Evolutionary conservation across 2,113 vertebrate genomes (phyloP), one percentile per base, ranked within the genome.

Genomic region (Phaethon lepturus): DNA sequence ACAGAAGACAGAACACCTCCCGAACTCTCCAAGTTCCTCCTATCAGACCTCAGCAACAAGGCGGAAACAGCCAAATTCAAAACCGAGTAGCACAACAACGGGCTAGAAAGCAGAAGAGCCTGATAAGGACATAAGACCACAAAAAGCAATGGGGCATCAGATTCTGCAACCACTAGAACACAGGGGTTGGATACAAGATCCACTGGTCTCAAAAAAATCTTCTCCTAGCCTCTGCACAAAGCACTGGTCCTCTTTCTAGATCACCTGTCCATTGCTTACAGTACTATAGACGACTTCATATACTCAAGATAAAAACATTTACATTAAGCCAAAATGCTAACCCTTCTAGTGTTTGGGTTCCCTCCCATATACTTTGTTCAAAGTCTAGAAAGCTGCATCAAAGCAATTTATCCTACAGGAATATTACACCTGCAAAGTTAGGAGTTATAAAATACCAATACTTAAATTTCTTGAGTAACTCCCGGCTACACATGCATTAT

Each of bases 71-170:
- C 6, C 40, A 77, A 82, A 71, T 52, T 88, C 86, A 92, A 71
- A 95, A 59, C 26, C 49, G 18, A 73, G 31, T 19, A 91, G 42
- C 13, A 69, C 10, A 88, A 35, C 38, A 88, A n/a, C 56, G 76
- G 4, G 8, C 40, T 59, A 45, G 17, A 69, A 94, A 76, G 9
- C 4, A 33, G 19, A 75, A 58, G 9, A 64, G 31, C 62, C 47
- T 31, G 16, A 42, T 1, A 50, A 18, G n/a, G 35, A 74, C 1
- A 0, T 4, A 33, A 78, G 50, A 56, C 19, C 56, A 72, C 28
- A 58, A 74, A 63, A 74, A 42, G 7, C 29, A 88, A 72, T 1
- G 5, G 25, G 40, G 11, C 26, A 81, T 7, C 29, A 60, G 42
- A 45, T 45, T 71, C 42, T 59, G 33, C 33, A 74, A 66, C 45